These are phyloP conservation scores for Drosophila atripex DNA, from an alignment of 2,888 invertebrate species.

Conservation along the genomic window DNA sequence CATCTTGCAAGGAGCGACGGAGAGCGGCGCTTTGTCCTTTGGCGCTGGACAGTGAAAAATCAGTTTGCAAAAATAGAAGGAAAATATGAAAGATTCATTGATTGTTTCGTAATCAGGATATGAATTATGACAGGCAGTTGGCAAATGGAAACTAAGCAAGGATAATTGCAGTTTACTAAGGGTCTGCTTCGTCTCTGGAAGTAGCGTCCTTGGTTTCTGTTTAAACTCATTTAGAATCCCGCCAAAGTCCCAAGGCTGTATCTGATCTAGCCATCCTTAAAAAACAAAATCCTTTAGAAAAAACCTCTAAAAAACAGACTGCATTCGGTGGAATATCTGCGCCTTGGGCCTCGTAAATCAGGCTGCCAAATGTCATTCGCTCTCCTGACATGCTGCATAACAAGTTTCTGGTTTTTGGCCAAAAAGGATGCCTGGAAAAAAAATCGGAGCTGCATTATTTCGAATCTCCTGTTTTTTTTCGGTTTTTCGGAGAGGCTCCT, in stretches of 20 bases:
- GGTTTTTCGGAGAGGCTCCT: conserved; percentile 5
- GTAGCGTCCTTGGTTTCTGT: neutral
- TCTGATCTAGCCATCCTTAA: neutral
- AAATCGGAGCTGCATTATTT: conserved; percentile 47
- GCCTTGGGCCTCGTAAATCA: conserved; percentile 63
- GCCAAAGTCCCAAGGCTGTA: neutral
- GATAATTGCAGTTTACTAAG: neutral
- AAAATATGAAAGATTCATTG: conserved; percentile 15
- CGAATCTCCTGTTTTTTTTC: conserved; percentile 8
- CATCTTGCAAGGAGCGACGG: conserved; percentile 35
- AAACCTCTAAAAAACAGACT: conserved; percentile 7
- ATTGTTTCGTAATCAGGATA: conserved; percentile 27
- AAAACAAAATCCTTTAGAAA: neutral
- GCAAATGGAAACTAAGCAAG: neutral
- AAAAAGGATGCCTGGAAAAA: conserved; percentile 4
- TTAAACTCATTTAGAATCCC: neutral
- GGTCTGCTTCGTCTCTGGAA: neutral
- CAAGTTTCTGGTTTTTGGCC: conserved; percentile 60
- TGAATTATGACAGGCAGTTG: conserved; percentile 23
- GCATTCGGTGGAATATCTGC: conserved; percentile 30
- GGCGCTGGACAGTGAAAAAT: conserved; percentile 40
- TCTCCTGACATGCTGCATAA: conserved; percentile 70
- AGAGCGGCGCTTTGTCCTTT: conserved; percentile 36
- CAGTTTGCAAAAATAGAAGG: conserved; percentile 13
- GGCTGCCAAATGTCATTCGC: conserved; percentile 60